phyloP scores from a whole-genome alignment of 2,888 invertebrate species.

The Hydriomena furcata region DNA sequence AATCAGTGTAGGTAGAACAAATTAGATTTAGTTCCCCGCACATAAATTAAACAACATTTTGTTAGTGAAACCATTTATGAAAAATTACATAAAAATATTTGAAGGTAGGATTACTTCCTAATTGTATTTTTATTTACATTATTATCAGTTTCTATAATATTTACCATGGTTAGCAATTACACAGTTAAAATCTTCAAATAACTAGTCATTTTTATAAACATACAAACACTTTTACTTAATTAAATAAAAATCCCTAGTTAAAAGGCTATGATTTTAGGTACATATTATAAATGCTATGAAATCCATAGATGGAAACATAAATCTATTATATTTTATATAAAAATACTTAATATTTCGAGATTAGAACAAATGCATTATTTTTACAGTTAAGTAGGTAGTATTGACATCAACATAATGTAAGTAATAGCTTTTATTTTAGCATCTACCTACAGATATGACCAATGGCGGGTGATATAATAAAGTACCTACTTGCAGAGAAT shows the following conservation, averaged over 20 bases:
- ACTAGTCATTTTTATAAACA: slow-evolving; percentile 4
- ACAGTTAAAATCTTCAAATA: background rate
- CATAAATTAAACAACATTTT: slow-evolving; percentile 13
- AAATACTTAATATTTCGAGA: background rate
- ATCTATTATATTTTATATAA: too few species aligned
- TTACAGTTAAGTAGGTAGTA: too few species aligned
- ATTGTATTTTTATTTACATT: slow-evolving; percentile 34
- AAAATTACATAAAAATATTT: slow-evolving; percentile 34
- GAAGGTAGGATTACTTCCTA: slow-evolving; percentile 31
- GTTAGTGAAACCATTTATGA: slow-evolving; percentile 28
- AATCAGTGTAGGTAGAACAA: too few species aligned
- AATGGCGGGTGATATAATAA: too few species aligned
- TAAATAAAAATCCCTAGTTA: slow-evolving; percentile 8
- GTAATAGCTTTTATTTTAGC: too few species aligned
- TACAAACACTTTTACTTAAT: slow-evolving; percentile 19
- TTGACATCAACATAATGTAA: too few species aligned
- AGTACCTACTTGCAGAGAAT: too few species aligned
- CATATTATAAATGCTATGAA: slow-evolving; percentile 5
- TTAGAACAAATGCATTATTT: too few species aligned
- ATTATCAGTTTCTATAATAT: slow-evolving; percentile 11
- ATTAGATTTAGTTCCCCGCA: background rate
- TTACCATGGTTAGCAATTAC: slow-evolving; percentile 13
- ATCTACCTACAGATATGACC: too few species aligned
- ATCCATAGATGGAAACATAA: background rate
- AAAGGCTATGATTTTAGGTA: background rate